Evolutionary conservation across 2,113 vertebrate species (phyloP).

Genomic region (Myrmecobius fasciatus): DNA sequence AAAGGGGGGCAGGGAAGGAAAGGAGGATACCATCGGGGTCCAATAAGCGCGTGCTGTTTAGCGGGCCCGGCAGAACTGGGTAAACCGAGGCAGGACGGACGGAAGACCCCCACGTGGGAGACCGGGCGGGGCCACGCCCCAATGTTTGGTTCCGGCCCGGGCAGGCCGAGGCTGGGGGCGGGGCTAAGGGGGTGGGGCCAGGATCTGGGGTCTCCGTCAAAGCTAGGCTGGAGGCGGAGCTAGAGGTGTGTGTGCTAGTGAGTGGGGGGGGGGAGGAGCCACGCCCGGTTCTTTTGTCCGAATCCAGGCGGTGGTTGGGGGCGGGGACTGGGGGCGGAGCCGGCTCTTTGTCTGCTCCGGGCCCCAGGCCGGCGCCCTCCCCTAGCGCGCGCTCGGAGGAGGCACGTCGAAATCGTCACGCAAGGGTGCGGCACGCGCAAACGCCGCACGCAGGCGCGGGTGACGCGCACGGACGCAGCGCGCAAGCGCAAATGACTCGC

Average conservation of each 20-base stretch:
- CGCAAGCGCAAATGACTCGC: conserved; percentile 52
- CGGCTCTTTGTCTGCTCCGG: neutral
- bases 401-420: conserved; percentile 42
- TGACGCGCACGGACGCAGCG: neutral
- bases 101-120: neutral
- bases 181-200: neutral
- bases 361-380: neutral
- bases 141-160: neutral
- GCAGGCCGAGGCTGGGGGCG: too few species aligned
- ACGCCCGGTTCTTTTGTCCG: conserved; percentile 14
- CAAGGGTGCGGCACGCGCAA: rapidly evolving
- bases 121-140: neutral
- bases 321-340: neutral
- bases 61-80: neutral
- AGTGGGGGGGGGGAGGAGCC: neutral
- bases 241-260: too few species aligned
- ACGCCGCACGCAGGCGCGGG: conserved; percentile 44
- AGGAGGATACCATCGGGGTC: neutral
- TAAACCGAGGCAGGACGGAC: neutral
- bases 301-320: neutral
- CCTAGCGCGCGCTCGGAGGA: conserved; percentile 10
- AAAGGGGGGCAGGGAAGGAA: neutral
- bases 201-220: neutral
- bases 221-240: neutral
- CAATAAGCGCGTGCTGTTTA: too few species aligned